Percentiles rank a stretch among this genome's conserved stretches.
Evolutionary conservation across 2,113 vertebrate genomes (phyloP).

Genomic region (Chloropsis cyanopogon): DNA sequence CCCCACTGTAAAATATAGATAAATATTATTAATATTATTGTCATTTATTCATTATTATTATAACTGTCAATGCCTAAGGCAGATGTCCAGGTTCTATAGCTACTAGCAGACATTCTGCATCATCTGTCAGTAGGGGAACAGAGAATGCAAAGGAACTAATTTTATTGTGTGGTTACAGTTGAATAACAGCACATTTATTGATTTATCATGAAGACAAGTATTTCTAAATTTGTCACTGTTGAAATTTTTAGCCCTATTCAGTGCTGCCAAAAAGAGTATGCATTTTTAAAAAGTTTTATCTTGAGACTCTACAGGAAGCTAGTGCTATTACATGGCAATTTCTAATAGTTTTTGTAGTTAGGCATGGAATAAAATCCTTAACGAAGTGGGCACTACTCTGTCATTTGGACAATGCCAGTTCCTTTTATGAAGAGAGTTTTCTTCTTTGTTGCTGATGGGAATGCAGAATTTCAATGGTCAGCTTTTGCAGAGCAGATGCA

Average conservation of each 20-base stretch:
- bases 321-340: background rate
- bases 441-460: background rate
- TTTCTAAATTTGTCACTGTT: background rate
- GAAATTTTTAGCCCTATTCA: background rate
- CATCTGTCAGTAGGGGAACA: background rate
- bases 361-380: background rate
- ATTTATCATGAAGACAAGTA: background rate
- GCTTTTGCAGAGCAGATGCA: background rate
- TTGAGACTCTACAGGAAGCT: background rate
- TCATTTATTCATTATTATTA: no score
- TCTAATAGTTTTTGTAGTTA: background rate
- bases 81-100: background rate
- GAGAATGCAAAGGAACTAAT: background rate
- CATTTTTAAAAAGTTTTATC: background rate
- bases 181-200: background rate
- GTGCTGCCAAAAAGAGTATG: background rate
- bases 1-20: background rate
- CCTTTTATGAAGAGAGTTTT: background rate
- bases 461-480: background rate
- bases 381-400: background rate
- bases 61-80: background rate
- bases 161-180: background rate
- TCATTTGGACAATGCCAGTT: rapidly evolving
- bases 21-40: no score
- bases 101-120: background rate